Evolutionary conservation across 37 sponge, comb jelly and placozoan genomes (phyloP).

Genomic region (Oopsacas minuta): DNA sequence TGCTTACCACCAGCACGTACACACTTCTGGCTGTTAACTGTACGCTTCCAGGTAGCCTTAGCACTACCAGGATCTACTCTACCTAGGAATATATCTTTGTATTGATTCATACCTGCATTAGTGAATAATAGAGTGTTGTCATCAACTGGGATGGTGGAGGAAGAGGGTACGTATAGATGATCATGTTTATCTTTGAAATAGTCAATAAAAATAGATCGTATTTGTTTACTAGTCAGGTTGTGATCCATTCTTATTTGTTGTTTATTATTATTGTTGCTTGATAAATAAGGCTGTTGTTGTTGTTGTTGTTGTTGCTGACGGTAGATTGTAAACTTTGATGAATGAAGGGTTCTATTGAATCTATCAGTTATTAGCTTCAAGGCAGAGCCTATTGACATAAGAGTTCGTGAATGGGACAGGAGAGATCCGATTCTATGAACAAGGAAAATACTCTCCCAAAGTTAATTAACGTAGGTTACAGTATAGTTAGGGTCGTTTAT

Average conservation of each 20-base stretch:
- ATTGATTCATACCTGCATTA: conserved; percentile 99
- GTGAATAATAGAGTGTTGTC: conserved; percentile 93
- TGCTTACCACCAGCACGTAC: conserved; percentile 99
- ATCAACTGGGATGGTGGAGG: conserved; percentile 75
- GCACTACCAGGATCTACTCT: conserved; percentile 93
- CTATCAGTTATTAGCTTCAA: background rate
- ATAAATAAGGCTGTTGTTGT: background rate
- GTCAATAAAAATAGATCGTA: conserved; percentile 76
- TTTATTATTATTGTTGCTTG: background rate
- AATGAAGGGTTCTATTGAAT: background rate
- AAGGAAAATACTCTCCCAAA: too few relatives aligned
- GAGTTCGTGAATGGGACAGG: too few relatives aligned
- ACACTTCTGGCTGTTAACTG: conserved; percentile 97
- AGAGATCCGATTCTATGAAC: too few relatives aligned
- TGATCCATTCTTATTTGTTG: conserved; percentile 33
- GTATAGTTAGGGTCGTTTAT: too few relatives aligned
- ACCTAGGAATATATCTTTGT: conserved; percentile 88
- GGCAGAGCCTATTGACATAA: background rate
- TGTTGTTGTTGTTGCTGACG: too few relatives aligned
- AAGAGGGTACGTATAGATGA: conserved; percentile 71
- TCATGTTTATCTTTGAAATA: conserved; percentile 42
- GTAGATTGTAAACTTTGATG: background rate
- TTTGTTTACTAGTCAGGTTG: conserved; percentile 32
- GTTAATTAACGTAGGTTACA: too few relatives aligned
- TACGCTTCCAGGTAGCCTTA: conserved; percentile 59